Conservation (phyloP, 2,113 vertebrate species). For the Corythoichthys intestinalis region DNA sequence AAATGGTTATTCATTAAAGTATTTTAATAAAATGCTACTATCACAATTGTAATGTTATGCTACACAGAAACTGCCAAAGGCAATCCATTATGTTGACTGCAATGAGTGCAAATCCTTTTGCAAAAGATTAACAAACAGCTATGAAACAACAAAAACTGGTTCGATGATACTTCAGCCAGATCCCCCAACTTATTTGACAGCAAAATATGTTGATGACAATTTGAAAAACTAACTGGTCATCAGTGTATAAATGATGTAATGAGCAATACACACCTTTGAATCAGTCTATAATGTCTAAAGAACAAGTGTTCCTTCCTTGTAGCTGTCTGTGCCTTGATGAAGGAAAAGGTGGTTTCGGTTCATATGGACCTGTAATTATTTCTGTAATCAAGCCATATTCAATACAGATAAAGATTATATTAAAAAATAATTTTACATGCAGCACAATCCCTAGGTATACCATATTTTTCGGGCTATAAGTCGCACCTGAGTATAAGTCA, state of each 20-base stretch:
- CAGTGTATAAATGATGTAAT: not conserved
- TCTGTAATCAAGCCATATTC: no score
- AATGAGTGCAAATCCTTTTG: not conserved
- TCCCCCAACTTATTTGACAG: not conserved
- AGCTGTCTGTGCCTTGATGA: no score
- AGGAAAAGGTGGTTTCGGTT: no score
- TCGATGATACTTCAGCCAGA: not conserved
- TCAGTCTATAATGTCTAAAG: no score
- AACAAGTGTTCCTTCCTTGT: no score
- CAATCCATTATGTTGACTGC: not conserved
- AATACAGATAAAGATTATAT: no score
- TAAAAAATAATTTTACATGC: no score
- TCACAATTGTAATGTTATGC: not conserved
- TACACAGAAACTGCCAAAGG: not conserved
- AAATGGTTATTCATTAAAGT: not conserved
- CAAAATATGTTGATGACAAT: not conserved
- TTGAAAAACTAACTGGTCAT: not conserved
- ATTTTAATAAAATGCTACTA: not conserved
- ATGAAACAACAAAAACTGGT: not conserved
- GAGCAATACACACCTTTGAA: no score
- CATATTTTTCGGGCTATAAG: no score
- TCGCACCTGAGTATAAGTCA: no score
- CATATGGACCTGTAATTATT: no score
- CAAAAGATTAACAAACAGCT: not conserved
- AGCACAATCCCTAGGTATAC: no score